Conservation (phyloP, 2,113 vertebrate species). For the Rhombomys opimus region DNA sequence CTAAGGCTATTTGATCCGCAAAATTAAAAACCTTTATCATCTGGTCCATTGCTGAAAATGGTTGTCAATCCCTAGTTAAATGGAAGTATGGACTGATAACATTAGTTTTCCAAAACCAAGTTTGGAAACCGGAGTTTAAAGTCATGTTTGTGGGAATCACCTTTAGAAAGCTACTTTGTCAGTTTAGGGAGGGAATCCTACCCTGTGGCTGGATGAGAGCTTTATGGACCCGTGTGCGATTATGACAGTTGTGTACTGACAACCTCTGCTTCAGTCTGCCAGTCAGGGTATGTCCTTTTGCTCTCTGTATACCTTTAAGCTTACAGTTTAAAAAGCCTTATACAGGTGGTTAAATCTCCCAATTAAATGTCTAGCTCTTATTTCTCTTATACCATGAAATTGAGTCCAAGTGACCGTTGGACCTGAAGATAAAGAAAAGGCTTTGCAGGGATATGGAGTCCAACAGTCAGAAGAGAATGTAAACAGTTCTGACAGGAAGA, state of each 20-base stretch:
- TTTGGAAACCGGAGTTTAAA: conserved; percentile 6
- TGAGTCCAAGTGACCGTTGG: conserved; percentile 10
- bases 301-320: neutral
- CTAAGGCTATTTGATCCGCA: neutral
- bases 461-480: conserved; percentile 29
- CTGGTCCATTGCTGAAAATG: neutral
- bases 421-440: conserved; percentile 56
- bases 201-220: neutral
- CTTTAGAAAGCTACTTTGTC: neutral
- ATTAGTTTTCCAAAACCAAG: conserved; percentile 23
- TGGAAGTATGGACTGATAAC: neutral
- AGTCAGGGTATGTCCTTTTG: neutral
- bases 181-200: neutral
- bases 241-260: neutral
- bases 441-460: conserved; percentile 22
- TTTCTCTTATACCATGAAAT: conserved; percentile 36
- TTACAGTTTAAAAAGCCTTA: neutral
- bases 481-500: conserved; percentile 66
- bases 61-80: neutral
- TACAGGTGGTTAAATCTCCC: neutral
- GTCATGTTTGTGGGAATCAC: neutral
- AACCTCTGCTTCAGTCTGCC: neutral
- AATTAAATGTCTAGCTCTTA: conserved; percentile 4
- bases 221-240: neutral
- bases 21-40: neutral